phyloP scores from a whole-genome alignment of 2,888 invertebrate species.

The Chloromyia formosa region DNA sequence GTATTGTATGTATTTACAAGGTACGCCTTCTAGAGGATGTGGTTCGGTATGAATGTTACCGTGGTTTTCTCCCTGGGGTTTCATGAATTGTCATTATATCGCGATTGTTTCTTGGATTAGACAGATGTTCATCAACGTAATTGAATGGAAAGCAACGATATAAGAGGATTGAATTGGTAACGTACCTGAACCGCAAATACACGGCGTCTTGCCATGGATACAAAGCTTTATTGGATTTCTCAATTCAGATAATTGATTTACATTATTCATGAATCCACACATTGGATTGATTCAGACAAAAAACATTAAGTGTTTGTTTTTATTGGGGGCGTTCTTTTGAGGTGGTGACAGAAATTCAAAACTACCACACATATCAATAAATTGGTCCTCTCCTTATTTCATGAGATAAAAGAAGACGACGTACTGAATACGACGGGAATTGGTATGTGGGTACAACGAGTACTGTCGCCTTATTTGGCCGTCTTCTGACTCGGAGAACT shows the following conservation, averaged over 20 bases:
- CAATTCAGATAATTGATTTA: constrained; percentile 11
- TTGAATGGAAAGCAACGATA: neutral
- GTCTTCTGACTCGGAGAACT: too few species aligned
- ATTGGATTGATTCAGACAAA: too few species aligned
- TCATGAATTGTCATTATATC: neutral
- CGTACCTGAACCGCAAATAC: neutral
- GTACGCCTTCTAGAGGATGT: neutral
- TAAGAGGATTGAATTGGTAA: neutral
- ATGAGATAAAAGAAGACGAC: too few species aligned
- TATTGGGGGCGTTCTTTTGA: too few species aligned
- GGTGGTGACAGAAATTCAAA: too few species aligned
- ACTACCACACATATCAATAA: too few species aligned
- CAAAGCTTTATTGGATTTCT: neutral
- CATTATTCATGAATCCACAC: neutral
- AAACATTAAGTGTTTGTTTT: too few species aligned
- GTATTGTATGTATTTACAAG: neutral
- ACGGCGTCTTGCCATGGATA: neutral
- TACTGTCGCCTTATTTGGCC: too few species aligned
- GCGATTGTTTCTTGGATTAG: neutral
- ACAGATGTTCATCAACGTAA: constrained; percentile 3
- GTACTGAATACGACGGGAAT: too few species aligned
- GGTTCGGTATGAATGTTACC: too few species aligned
- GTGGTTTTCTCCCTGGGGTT: neutral
- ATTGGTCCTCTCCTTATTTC: too few species aligned
- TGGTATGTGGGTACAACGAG: too few species aligned